Conservation (phyloP, 2,888 invertebrate species). For the Protodeltote pygarga region DNA sequence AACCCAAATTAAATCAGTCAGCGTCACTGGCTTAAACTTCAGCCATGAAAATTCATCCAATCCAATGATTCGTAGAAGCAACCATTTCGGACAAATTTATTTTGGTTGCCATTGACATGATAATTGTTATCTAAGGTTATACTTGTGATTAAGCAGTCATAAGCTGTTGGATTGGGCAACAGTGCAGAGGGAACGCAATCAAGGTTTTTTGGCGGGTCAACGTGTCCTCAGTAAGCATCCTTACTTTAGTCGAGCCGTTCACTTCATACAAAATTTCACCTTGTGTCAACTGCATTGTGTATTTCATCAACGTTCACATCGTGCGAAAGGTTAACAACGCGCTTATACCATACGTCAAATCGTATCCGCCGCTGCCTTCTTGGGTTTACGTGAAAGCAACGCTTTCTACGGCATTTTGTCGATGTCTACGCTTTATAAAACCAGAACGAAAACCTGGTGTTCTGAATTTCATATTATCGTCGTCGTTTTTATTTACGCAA, state of each 20-base stretch:
- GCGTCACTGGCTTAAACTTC: conserved; percentile 11
- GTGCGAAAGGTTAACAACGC: conserved; percentile 62
- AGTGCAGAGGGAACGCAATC: conserved; percentile 62
- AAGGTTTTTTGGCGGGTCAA: conserved; percentile 66
- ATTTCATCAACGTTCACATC: conserved; percentile 65
- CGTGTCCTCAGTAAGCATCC: conserved; percentile 69
- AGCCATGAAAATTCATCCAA: too few species aligned
- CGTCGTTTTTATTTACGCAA: conserved; percentile 17
- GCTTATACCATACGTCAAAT: conserved; percentile 54
- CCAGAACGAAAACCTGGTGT: conserved; percentile 33
- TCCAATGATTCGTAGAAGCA: conserved; percentile 26
- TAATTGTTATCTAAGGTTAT: conserved; percentile 48
- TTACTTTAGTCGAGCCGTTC: conserved; percentile 72
- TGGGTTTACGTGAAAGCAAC: conserved; percentile 47
- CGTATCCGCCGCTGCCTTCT: conserved; percentile 38
- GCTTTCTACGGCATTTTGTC: conserved; percentile 48
- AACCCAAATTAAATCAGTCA: conserved; percentile 21
- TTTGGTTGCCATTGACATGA: conserved; percentile 44
- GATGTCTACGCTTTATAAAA: conserved; percentile 27
- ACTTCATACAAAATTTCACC: conserved; percentile 79
- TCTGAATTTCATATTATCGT: conserved; percentile 38
- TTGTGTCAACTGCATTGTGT: conserved; percentile 73
- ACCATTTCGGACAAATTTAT: conserved; percentile 31
- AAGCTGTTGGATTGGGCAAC: conserved; percentile 57
- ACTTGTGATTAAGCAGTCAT: conserved; percentile 48